Base-by-base conservation (phyloP, 2,113 vertebrate species). In the Coturnix japonica region DNA sequence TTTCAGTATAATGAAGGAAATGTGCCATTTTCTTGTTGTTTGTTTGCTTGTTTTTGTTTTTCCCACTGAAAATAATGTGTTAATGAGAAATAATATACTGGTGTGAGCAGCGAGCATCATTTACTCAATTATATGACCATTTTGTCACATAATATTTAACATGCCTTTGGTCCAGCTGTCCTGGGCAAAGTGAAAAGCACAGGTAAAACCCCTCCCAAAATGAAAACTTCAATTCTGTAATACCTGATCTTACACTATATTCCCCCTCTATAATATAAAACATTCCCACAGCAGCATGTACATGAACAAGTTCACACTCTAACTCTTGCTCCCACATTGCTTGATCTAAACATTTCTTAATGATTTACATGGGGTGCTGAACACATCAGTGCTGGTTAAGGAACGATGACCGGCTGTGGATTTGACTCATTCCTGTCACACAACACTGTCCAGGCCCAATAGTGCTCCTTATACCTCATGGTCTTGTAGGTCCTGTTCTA, bases 401-500 rank as follows among this genome's bases (percentile, higher is more conserved):
- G 31, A 88, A 63, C 33, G 67, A 43, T 1, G 1, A 69, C 71
- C 3, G 2, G 21, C 20, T 81, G 47, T 4, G 5, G 56, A 28
- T 16, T n/a, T 60, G 60, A 81, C 3, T 56, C 10, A 13, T 71
- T 60, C 25, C 23, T 76, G 12, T 54, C 46, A 33, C 23, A 72
- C 11, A 57, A 30, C 37, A 61, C 3, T 1, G 25, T 71, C 28
- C 46, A 46, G 39, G 18, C 43, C 10, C 11, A 53, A 0, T 23
- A 6, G 22, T 10, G 13, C 2, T 60, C 39, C 71, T 30, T 92
- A 35, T 92, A 99, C 98, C 97, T 98, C 97, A 9, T 97, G 89
- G 37, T 97, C 94, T 37, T 96, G 83, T 18, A 97, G 96, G 71
- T 97, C 96, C 77, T 37, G 51, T 31, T 93, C 90, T 86, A 98